Evolutionary conservation across 1,140 invertebrate genomes (phyloP).

Genomic region (Bombyx mori): DNA sequence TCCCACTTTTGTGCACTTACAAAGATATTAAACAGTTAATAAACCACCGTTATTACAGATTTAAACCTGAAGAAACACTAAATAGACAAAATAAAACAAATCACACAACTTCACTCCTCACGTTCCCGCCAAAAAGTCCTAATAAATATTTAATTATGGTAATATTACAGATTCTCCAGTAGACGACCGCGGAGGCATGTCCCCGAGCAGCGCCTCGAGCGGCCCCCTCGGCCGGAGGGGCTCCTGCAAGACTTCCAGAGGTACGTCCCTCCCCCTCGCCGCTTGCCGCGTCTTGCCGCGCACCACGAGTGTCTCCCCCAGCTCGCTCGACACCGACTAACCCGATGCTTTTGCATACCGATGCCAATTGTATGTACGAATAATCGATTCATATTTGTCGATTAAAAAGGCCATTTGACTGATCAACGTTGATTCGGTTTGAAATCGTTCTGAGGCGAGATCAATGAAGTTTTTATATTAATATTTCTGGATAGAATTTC

Average conservation of each 20-base stretch:
- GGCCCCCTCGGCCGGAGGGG: conserved; percentile 81
- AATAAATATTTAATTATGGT: not conserved
- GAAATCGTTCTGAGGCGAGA: no score
- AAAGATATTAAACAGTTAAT: no score
- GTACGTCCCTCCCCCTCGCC: conserved; percentile 52
- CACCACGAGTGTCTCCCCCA: not conserved
- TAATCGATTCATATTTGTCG: not conserved
- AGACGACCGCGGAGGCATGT: conserved; percentile 83
- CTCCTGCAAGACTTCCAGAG: conserved; percentile 89
- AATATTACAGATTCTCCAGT: conserved; percentile 78
- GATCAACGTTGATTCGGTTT: no score
- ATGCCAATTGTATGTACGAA: conserved; percentile 1
- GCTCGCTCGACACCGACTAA: conserved; percentile 4
- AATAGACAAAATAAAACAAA: no score
- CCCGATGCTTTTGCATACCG: conserved; percentile 2
- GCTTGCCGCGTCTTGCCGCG: not conserved
- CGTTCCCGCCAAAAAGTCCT: no score
- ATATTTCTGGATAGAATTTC: no score
- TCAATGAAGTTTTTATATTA: no score
- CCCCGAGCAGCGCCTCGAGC: conserved; percentile 78
- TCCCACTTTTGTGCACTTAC: no score
- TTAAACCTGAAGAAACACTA: no score
- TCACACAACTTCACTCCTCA: no score
- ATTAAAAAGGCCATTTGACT: no score
- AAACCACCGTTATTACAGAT: no score